Conservation (phyloP, 2,113 vertebrate genomes). For the Salvelinus alpinus region DNA sequence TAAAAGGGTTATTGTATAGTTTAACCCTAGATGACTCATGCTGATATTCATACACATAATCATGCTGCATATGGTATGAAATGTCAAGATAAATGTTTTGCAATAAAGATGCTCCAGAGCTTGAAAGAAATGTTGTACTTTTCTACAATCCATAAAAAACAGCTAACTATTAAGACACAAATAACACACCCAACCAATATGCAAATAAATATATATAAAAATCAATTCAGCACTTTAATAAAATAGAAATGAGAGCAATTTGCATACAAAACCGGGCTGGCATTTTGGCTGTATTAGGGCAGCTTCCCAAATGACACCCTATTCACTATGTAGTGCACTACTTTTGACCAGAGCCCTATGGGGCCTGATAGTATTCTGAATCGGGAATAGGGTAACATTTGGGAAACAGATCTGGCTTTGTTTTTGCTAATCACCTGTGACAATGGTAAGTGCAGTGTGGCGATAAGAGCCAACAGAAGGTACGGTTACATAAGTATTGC, state of each 20-base stretch:
- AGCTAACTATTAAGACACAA: constrained; percentile 14
- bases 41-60: too few species aligned
- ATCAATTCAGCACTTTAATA: background rate
- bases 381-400: too few species aligned
- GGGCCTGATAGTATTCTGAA: too few species aligned
- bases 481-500: constrained; percentile 37
- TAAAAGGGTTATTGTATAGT: too few species aligned
- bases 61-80: too few species aligned
- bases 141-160: constrained; percentile 3
- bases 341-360: too few species aligned
- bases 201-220: too few species aligned
- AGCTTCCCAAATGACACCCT: too few species aligned
- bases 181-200: background rate
- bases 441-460: constrained; percentile 36
- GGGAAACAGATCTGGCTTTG: background rate
- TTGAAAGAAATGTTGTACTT: background rate
- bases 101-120: background rate
- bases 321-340: too few species aligned
- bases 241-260: constrained; percentile 23
- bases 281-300: constrained; percentile 16
- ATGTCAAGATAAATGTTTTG: too few species aligned
- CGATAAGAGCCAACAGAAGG: constrained; percentile 31
- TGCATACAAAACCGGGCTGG: constrained; percentile 40
- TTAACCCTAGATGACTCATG: too few species aligned
- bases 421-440: constrained; percentile 43